Conservation (phyloP, 2,797 vertebrate genomes). For the Alcedo atthis region DNA sequence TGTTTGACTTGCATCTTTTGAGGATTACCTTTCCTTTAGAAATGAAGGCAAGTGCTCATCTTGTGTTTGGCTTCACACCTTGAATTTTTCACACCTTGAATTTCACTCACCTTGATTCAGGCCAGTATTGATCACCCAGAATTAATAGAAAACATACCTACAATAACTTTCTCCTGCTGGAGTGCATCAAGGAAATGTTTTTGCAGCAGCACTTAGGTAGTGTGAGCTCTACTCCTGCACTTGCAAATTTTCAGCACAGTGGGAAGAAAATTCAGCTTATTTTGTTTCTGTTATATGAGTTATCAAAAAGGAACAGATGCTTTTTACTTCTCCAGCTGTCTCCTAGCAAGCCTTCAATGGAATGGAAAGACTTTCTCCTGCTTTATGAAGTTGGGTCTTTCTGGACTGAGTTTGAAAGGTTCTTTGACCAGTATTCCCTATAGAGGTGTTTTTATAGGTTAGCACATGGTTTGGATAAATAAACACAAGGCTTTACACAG, state of each 20-base stretch:
- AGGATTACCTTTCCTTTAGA: neutral
- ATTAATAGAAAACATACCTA: neutral
- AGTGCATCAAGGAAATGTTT: neutral
- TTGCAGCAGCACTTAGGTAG: neutral
- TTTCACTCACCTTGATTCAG: neutral
- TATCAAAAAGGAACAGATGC: neutral
- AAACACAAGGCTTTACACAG: neutral
- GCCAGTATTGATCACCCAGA: neutral
- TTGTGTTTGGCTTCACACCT: fast-evolving
- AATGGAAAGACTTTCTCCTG: neutral
- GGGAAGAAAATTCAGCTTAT: neutral
- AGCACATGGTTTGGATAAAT: neutral
- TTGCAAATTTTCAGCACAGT: neutral
- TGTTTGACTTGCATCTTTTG: neutral
- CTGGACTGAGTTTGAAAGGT: neutral
- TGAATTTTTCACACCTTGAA: neutral
- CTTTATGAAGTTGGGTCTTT: neutral
- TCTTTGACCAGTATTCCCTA: neutral
- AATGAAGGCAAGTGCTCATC: neutral
- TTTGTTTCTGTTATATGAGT: neutral
- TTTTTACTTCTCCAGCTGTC: neutral
- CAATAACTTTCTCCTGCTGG: neutral
- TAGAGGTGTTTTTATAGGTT: neutral
- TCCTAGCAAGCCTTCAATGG: neutral
- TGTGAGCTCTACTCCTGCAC: neutral